Evolutionary conservation across 37 sponge, comb jelly and placozoan genomes (phyloP).

Genomic region (Chondrilla cf. caribensis): DNA sequence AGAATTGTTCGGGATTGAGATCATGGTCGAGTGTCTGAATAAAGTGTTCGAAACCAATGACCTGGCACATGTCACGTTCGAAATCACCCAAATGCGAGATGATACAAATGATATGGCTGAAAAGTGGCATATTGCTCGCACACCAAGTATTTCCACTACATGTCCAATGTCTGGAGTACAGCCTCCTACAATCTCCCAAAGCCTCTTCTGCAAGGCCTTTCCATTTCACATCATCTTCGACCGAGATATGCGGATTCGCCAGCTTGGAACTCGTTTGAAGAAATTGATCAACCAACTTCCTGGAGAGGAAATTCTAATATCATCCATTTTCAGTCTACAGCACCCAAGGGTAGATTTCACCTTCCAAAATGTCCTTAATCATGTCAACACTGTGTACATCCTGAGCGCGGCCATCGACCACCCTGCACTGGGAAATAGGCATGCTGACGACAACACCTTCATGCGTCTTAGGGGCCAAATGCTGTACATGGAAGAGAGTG

Average conservation of each 20-base stretch:
- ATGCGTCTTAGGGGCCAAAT: conserved; percentile 86
- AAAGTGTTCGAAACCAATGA: conserved; percentile 4
- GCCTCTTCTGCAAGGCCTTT: conserved; percentile 69
- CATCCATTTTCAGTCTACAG: conserved; percentile 47
- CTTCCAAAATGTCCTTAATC: conserved; percentile 57
- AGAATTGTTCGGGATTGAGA: conserved; percentile 59
- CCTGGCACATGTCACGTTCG: conserved; percentile 53
- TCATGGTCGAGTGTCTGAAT: conserved; percentile 46
- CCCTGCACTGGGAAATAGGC: not conserved
- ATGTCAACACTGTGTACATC: conserved; percentile 84
- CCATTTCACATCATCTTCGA: conserved; percentile 88
- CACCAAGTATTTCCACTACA: not conserved
- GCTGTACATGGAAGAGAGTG: conserved; percentile 61
- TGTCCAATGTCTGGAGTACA: not conserved
- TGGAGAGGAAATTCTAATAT: conserved; percentile 14
- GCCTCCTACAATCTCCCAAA: conserved; percentile 36
- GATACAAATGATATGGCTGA: not conserved
- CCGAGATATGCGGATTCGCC: conserved; percentile 46
- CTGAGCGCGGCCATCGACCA: conserved; percentile 5
- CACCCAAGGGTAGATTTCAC: conserved; percentile 61
- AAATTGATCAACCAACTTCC: conserved; percentile 21
- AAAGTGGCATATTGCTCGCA: not conserved
- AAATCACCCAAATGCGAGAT: conserved; percentile 30
- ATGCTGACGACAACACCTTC: not conserved
- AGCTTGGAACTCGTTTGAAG: conserved; percentile 56